Conservation (phyloP, 2,113 vertebrate genomes). For the Euleptes europaea region DNA sequence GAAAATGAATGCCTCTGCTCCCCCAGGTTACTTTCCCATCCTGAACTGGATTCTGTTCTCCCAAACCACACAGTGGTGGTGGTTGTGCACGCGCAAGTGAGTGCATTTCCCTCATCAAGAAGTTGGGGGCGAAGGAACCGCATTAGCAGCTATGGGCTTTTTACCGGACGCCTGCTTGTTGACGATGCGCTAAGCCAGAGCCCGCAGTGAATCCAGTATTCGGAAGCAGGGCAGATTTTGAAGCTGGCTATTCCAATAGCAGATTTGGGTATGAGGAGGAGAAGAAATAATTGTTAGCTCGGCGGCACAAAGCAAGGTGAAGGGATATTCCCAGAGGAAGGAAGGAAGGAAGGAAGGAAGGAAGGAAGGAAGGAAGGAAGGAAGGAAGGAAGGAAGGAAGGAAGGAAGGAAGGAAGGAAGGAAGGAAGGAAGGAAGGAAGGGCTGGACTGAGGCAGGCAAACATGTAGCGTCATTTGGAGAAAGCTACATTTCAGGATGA, state of each 20-base stretch:
- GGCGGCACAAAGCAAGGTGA: not conserved
- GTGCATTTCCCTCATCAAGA: not conserved
- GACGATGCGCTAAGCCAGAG: not conserved
- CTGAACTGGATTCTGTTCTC: not conserved
- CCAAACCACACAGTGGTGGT: not conserved
- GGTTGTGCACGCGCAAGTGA: no score
- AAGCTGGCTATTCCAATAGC: not conserved
- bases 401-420: no score
- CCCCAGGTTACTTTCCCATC: not conserved
- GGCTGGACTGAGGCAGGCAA: not conserved
- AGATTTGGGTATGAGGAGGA: not conserved
- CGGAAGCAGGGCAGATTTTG: not conserved
- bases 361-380: no score
- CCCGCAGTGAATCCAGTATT: no score
- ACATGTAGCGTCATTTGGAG: no score
- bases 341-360: not conserved
- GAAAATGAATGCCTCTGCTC: not conserved
- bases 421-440: not conserved
- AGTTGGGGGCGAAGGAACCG: no score
- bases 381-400: not conserved
- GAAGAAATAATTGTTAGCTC: not conserved
- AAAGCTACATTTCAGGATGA: no score
- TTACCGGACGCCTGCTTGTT: not conserved
- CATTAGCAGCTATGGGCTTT: not conserved
- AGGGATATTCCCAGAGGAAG: not conserved